Base-by-base conservation (phyloP, 2,797 vertebrate species). In the Jordanella pulchra region DNA sequence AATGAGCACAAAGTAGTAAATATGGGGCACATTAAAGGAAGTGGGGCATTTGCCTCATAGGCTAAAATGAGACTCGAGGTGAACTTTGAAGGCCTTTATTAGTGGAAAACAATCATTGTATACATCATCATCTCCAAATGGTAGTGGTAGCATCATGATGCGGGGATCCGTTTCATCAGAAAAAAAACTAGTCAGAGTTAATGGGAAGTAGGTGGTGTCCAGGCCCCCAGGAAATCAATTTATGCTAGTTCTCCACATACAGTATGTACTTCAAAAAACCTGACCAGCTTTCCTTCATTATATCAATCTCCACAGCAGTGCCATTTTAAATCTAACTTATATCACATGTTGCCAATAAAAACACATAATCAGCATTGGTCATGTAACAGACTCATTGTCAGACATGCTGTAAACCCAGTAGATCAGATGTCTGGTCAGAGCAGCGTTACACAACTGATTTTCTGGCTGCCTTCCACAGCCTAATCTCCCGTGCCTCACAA, bases 371-470 rank as follows among this genome's bases (percentile, higher is more conserved):
- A 30, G 28, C 58, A 61, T 39, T 21, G 11, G 32, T 67, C 28
- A 17, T 13, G 64, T 48, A 17, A 66, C 30, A 27, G 18, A 50
- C 47, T 67, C 44, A 58, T 47, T 35, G 72, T 77, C 69, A 65
- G 42, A 73, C 45, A 54, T 25, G 39, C 69, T 72, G 56, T 23
- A 73, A 71, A 84, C 65, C 15, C 53, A 67, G 63, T 35, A 58
- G 39, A 75, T 71, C 74, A 78, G 67, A 82, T 53, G 65, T 77
- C 70, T 76, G 63, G 66, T 75, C 25, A n/a, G 7, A 71, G 56
- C 69, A 53, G 58, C 58, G 73, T 86, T 78, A 45, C 69, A 30
- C 10, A 64, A 35, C 12, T 47, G 65, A 80, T 79, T 75, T 73
- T 67, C 70, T 72, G 81, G 69, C 77, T 32, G 47, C 30, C 78